Conservation (phyloP, 1,140 invertebrate species). For the Caerostris darwini region DNA sequence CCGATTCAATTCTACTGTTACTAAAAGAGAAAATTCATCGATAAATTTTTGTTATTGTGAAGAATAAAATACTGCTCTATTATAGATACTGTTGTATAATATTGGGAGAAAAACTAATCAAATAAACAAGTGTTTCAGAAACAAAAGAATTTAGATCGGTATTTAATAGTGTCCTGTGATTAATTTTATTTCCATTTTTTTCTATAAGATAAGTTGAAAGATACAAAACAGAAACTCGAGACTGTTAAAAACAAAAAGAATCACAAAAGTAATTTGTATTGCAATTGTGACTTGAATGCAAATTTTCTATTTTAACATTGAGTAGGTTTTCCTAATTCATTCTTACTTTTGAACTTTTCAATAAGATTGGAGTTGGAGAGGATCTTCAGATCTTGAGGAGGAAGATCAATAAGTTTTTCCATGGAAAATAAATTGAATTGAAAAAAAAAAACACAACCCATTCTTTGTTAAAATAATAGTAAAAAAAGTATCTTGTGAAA, state of each 20-base stretch:
- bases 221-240: neutral
- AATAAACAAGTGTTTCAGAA: neutral
- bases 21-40: neutral
- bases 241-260: neutral
- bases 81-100: neutral
- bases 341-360: neutral
- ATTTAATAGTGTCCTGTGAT: neutral
- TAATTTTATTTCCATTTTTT: neutral
- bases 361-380: neutral
- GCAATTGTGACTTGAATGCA: neutral
- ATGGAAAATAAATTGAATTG: neutral
- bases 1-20: neutral
- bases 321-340: neutral
- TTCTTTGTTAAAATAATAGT: neutral
- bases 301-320: neutral
- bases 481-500: neutral
- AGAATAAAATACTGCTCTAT: neutral
- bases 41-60: neutral
- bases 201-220: neutral
- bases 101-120: neutral
- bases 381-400: neutral
- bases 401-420: neutral
- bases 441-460: neutral
- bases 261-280: neutral
- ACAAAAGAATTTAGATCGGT: neutral